Base-by-base conservation (phyloP, 2,888 invertebrate genomes). In the Parapristionchus giblindavisi region DNA sequence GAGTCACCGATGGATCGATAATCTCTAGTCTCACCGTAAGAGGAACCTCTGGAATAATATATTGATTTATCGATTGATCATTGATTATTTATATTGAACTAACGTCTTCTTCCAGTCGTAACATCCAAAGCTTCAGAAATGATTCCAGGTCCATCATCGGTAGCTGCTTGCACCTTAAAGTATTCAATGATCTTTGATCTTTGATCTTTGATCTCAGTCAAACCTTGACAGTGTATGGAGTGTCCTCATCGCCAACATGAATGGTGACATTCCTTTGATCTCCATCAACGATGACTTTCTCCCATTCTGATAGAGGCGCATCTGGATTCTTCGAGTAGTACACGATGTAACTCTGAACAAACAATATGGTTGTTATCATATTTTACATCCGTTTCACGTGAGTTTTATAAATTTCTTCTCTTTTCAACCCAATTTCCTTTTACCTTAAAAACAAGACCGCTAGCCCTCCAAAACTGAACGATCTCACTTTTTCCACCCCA, bases 281-380 rank as follows among this genome's bases (percentile, higher is more conserved):
- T n/a, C 84, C 85, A 65, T 77, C 80, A 34, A 87, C 84, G n/a
- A 77, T 80, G 61, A 78, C 75, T 17, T 81, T 81, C 61, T 83
- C 76, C 85, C 86, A 87, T 29, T 87, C 85, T 24, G 77, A 65
- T 38, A 87, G 65, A 21, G 83, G 81, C 21, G 76, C 77, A 75
- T 86, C 86, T 1, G 87, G 82, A 73, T 86, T 81, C 68, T 85
- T 87, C 6, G 85, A 81, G 77, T 87, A 87, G 78, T 87, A 87
- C 54, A 87, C 78, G 40, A 84, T 79, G 72, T 87, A 87, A 48
- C 82, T 82, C 81, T 81, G 61, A 66, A 81, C 56, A 40, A 27
- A 3, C 17, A n/a, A n/a, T n/a, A n/a, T n/a, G n/a, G n/a, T n/a
- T n/a, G n/a, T n/a, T n/a, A n/a, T n/a, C n/a, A n/a, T n/a, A n/a